A percentile compares a stretch with the other conserved stretches of the same genome.
phyloP scores from a whole-genome alignment of 2,113 vertebrate species.

The Phrynocephalus versicolor region DNA sequence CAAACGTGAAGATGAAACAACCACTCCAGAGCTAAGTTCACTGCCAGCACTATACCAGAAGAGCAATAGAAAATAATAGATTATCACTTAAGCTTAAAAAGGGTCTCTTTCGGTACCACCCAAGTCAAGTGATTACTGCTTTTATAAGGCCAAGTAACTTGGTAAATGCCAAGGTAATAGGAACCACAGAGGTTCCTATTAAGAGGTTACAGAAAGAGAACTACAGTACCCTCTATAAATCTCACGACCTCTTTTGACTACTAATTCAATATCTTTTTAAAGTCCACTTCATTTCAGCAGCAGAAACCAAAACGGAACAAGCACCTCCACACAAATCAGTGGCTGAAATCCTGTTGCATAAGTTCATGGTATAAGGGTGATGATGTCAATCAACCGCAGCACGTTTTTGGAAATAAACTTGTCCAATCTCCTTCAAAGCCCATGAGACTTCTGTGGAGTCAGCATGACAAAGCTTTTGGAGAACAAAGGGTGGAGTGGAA shows the following conservation, averaged over 20 bases:
- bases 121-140: accelerated
- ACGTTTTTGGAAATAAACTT: no score
- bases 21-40: neutral
- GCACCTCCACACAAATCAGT: neutral
- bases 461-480: no score
- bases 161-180: neutral
- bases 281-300: neutral
- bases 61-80: neutral
- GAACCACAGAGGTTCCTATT: neutral
- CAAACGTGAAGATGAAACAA: neutral
- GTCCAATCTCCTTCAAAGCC: no score
- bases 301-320: neutral
- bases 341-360: no score
- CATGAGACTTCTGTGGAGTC: no score
- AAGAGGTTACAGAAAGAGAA: neutral
- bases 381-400: no score
- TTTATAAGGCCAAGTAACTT: neutral
- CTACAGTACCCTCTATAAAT: neutral
- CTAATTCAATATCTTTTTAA: neutral
- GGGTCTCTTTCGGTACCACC: neutral
- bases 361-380: no score
- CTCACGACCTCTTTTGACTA: neutral
- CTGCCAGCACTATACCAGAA: neutral
- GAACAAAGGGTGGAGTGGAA: no score
- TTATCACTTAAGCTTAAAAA: neutral